Conservation (phyloP, 2,888 invertebrate genomes). For the Heteromyza rotundicornis region DNA sequence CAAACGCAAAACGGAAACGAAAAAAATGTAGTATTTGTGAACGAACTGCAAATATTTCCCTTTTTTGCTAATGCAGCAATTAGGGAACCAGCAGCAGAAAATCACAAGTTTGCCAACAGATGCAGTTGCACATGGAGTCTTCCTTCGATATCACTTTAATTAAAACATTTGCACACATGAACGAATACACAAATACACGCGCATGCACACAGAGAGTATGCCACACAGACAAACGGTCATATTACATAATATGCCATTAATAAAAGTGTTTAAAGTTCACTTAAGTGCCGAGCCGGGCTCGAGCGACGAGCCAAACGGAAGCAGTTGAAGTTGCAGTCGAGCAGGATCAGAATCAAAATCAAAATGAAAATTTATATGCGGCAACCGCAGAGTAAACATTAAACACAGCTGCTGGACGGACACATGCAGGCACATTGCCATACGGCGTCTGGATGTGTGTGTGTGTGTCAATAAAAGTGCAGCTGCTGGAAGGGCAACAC, state of each 20-base stretch:
- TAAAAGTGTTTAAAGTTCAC: conserved; percentile 54
- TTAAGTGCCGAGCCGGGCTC: conserved; percentile 50
- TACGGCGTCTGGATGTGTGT: background rate
- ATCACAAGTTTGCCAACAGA: conserved; percentile 31
- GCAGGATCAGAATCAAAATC: conserved; percentile 27
- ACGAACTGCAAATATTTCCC: conserved; percentile 43
- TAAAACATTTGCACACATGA: conserved; percentile 47
- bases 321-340: background rate
- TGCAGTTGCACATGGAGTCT: conserved; percentile 41
- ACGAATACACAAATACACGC: conserved; percentile 11
- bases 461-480: background rate
- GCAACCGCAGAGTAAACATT: conserved; percentile 45
- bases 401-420: conserved; percentile 14
- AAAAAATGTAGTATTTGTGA: conserved; percentile 14
- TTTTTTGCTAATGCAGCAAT: conserved; percentile 17
- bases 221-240: conserved; percentile 30
- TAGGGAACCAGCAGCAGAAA: conserved; percentile 19
- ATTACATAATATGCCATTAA: conserved; percentile 53
- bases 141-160: conserved; percentile 55
- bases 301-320: background rate
- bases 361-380: conserved; percentile 46
- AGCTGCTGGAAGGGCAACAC: too few species aligned
- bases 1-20: conserved; percentile 38
- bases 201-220: background rate
- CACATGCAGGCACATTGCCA: background rate